Base-by-base conservation (phyloP, 1,140 invertebrate genomes). In the Conus ventricosus region DNA sequence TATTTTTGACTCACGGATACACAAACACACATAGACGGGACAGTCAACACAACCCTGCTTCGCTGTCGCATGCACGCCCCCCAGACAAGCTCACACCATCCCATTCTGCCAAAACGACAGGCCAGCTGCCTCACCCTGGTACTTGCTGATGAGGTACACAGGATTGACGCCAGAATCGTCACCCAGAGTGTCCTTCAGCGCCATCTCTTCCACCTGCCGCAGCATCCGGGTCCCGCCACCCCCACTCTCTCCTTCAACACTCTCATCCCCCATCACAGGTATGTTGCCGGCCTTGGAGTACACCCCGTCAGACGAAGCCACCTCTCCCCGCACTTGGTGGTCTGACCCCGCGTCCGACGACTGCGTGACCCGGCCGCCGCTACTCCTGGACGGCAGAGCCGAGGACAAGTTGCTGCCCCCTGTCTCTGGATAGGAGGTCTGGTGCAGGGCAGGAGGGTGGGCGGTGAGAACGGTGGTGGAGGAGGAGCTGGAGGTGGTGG, bases 101-200 rank as follows among this genome's bases (percentile, higher is more conserved):
- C 39, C 39, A 39, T 39, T 39, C 39, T 39, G 39, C 39, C 39
- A 3, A 1, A 39, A 39, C 39, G 3, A 39, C 39, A 39, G 39
- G 39, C 39, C 39, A 39, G 39, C 39, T 39, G 81, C 6, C 25
- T 76, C 54, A 87, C 85, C 85, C 71, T 87, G 85, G 51, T 87
- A 57, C 75, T 78, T 75, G 54, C 85, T 75, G 13, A 78, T 54
- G 11, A 87, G 71, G 75, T 87, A 87, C 13, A 78, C 51, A 25
- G 71, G 85, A 53, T 87, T 87, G 5, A 87, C 13, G 13, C 51
- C 85, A 25, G 25, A n/a, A 15, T 87, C 85, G 15, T 87, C 85
- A 25, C 57, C 60, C 84, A 87, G 54, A 54, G 75, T 25, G 57
- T 87, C 85, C 71, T 76, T 67, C n/a, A 87, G 51, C n/a, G 53